These are phyloP conservation scores for Branchellion lobata DNA, from an alignment of 2,888 invertebrate genomes.

Conservation along the genomic window DNA sequence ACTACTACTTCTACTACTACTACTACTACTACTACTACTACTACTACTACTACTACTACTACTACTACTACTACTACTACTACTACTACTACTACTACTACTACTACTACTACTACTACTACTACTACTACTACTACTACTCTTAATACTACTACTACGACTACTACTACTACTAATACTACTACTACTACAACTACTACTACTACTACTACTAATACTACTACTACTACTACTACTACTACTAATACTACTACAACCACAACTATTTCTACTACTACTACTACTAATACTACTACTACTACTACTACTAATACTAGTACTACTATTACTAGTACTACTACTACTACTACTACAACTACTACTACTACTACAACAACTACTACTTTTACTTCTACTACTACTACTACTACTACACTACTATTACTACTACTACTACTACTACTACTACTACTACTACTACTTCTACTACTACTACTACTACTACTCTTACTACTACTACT, in stretches of 20 bases:
- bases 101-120: background rate
- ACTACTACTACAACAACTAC: too few relatives aligned
- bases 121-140: background rate
- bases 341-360: too few relatives aligned
- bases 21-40: background rate
- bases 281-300: constrained; percentile 6
- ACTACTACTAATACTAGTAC: too few relatives aligned
- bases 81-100: background rate
- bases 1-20: constrained; percentile 26
- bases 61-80: background rate
- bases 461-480: too few relatives aligned
- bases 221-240: constrained; percentile 24
- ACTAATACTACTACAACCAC: background rate
- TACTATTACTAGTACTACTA: too few relatives aligned
- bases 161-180: background rate
- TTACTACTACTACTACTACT: too few relatives aligned
- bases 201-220: constrained; percentile 15
- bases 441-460: too few relatives aligned
- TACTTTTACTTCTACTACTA: too few relatives aligned
- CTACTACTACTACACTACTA: too few relatives aligned
- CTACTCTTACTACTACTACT: too few relatives aligned
- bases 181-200: background rate
- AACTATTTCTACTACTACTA: constrained; percentile 9
- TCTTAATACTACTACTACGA: background rate
- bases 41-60: background rate